These are phyloP conservation scores for Artemia franciscana DNA, from an alignment of 1,140 invertebrate genomes.

Conservation along the genomic window DNA sequence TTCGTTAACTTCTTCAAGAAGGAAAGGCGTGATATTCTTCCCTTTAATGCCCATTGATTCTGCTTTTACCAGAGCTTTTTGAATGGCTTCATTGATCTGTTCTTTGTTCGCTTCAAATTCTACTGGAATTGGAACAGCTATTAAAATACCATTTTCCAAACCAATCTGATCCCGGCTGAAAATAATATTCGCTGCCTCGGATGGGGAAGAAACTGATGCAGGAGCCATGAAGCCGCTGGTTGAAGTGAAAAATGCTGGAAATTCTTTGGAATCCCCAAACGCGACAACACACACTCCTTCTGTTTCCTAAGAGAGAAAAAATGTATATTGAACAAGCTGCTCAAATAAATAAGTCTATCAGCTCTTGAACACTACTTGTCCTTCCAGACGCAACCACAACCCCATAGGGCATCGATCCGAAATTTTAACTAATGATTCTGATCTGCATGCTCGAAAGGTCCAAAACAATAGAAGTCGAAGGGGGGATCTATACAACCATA, in stretches of 20 bases:
- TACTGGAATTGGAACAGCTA: constrained; percentile 73
- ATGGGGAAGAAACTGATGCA: constrained; percentile 30
- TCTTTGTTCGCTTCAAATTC: constrained; percentile 25
- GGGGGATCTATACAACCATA: no score
- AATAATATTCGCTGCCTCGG: constrained; percentile 47
- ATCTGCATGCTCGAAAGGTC: no score
- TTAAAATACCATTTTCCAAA: constrained; percentile 51
- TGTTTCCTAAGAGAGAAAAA: constrained; percentile 43
- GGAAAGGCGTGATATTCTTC: constrained; percentile 76
- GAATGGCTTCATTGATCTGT: constrained; percentile 38
- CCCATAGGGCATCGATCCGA: no score
- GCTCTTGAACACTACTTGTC: no score
- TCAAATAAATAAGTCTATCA: no score
- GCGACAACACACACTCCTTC: constrained; percentile 73
- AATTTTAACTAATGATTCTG: no score
- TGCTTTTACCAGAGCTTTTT: constrained; percentile 40
- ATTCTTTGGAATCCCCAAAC: constrained; percentile 31
- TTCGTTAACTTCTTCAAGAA: constrained; percentile 47
- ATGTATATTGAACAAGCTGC: no score
- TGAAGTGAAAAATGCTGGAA: constrained; percentile 45
- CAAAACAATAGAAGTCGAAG: no score
- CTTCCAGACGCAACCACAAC: no score
- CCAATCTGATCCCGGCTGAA: constrained; percentile 28
- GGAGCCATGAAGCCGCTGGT: constrained; percentile 42
- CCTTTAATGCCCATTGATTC: constrained; percentile 37